Base-by-base conservation (phyloP, 2,113 vertebrate species). In the Tapirus terrestris region DNA sequence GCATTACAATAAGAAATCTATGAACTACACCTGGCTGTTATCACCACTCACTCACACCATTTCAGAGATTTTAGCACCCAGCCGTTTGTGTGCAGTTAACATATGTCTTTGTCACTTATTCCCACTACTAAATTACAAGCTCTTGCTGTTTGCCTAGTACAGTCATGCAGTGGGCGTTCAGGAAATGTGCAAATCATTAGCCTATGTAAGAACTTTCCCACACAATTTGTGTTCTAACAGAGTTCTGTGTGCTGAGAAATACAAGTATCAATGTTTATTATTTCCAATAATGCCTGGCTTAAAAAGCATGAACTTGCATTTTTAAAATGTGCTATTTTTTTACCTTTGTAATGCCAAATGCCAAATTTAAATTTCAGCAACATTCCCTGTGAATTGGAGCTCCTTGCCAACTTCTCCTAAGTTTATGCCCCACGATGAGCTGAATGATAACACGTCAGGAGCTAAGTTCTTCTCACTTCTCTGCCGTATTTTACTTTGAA, bases 401-500 rank as follows among this genome's bases (percentile, higher is more conserved):
- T 56, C 9, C 93, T 48, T 48, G 76, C 79, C 53, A 29, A 48
- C 33, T 79, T 89, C 65, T 91, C 60, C 86, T 92, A 97, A 86
- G 68, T 95, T 67, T 91, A 18, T 92, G 63, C 56, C 45, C 51
- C 89, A 16, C 45, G 29, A 4, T 39, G 61, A 85, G 67, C 43
- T 79, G 72, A 87, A 83, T 45, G 79, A 72, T 91, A 56, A 85
- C 60, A 72, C 0, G 0, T 79, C 72, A 36, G 39, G 53, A 80
- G 76, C 43, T 75, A 72, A 93, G 53, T 73, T 63, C 77, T 94
- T 61, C 61, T 65, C 21, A n/a, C 29, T 61, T 51, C 70, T 90
- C 56, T 92, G 95, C 89, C 43, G 25, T 95, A 95, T 97, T 94
- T 98, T 88, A 95, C 76, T 93, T 75, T 21, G 67, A 94, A 92